A percentile compares a stretch with the other conserved stretches of the same genome.
These are phyloP conservation scores for Natator depressus DNA, from an alignment of 2,113 vertebrate genomes.

Conservation along the genomic window DNA sequence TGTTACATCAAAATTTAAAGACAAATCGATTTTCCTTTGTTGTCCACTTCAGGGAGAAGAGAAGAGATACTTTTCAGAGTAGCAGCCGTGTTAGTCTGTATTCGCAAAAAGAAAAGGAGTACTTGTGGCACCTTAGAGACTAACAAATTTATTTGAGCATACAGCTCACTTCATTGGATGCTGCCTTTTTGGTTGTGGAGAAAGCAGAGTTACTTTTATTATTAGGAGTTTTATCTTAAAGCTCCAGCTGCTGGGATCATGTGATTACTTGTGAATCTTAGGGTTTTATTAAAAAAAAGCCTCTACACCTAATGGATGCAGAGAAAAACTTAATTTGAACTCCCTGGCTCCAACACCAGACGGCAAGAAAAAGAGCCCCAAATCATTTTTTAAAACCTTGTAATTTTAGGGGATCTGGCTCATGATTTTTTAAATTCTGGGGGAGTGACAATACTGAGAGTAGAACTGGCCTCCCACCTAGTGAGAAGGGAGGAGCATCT, in stretches of 20 bases:
- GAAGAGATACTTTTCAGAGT: neutral
- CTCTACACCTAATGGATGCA: neutral
- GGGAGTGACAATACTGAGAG: neutral
- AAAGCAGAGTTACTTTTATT: neutral
- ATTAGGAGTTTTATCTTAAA: neutral
- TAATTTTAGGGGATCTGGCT: rapidly evolving
- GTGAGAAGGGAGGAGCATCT: too few species aligned
- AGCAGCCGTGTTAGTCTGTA: too few species aligned
- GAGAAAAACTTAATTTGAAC: neutral
- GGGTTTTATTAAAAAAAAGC: neutral
- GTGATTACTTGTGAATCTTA: neutral
- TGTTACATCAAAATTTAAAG: neutral
- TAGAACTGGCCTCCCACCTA: neutral
- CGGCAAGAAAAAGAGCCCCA: rapidly evolving
- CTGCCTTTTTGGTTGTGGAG: neutral
- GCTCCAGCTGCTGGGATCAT: neutral
- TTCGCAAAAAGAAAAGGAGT: too few species aligned
- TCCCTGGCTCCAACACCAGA: neutral
- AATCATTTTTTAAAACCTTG: rapidly evolving
- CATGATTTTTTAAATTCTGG: rapidly evolving
- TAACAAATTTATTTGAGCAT: too few species aligned
- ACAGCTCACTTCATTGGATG: too few species aligned
- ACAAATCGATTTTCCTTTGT: neutral
- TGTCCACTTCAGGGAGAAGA: neutral
- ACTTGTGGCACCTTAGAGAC: too few species aligned